Evolutionary conservation across 1,140 invertebrate species (phyloP).

Genomic region (Hesperophylax magnus): DNA sequence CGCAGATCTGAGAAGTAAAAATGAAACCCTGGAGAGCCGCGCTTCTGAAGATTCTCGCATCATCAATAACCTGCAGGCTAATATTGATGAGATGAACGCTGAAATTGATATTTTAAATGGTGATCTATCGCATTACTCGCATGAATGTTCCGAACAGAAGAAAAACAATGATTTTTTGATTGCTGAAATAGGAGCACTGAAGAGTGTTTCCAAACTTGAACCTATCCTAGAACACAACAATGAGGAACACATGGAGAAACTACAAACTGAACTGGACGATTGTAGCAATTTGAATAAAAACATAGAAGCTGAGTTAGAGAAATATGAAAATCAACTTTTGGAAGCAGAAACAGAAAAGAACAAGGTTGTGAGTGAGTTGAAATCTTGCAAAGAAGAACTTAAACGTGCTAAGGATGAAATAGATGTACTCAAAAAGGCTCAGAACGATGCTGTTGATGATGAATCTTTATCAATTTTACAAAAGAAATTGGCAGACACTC

Average conservation of each 20-base stretch:
- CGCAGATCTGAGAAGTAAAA: constrained; percentile 65
- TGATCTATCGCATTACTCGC: constrained; percentile 73
- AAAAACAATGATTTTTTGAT: constrained; percentile 78
- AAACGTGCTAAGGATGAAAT: constrained; percentile 67
- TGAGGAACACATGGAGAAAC: constrained; percentile 74
- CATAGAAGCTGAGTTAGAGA: constrained; percentile 68
- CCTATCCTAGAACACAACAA: constrained; percentile 76
- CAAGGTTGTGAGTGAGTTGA: constrained; percentile 63
- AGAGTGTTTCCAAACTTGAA: constrained; percentile 74
- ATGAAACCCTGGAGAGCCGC: constrained; percentile 63
- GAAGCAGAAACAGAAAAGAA: constrained; percentile 66
- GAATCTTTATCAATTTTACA: constrained; percentile 60
- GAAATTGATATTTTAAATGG: constrained; percentile 73
- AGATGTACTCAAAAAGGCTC: constrained; percentile 62
- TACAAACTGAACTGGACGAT: constrained; percentile 75
- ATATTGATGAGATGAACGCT: constrained; percentile 67
- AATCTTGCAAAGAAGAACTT: constrained; percentile 66
- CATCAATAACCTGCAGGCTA: constrained; percentile 63
- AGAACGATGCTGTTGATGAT: background rate
- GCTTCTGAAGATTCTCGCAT: constrained; percentile 64
- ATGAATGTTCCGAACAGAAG: constrained; percentile 76
- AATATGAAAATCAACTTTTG: constrained; percentile 64
- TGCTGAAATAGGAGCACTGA: constrained; percentile 73
- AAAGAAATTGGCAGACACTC: constrained; percentile 62
- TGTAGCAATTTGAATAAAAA: constrained; percentile 68